Evolutionary conservation across 2,113 vertebrate genomes (phyloP).

Genomic region (Puma concolor): DNA sequence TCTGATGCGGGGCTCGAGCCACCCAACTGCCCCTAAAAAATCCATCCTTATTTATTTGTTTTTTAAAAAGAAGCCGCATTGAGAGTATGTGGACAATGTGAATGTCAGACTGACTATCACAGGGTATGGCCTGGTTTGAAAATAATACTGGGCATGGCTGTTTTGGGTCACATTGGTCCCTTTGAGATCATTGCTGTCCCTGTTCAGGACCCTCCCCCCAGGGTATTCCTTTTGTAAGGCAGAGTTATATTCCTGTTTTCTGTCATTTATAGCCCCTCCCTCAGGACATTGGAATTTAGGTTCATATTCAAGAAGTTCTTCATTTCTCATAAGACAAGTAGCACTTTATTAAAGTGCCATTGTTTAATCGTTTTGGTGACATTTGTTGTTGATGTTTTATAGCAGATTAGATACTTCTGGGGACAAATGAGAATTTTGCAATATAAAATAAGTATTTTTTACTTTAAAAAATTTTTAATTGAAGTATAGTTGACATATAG

Average conservation of each 20-base stretch:
- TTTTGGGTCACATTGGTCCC: not conserved
- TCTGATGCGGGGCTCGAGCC: no score
- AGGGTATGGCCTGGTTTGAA: not conserved
- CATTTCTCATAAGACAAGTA: not conserved
- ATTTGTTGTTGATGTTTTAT: not conserved
- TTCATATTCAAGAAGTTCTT: not conserved
- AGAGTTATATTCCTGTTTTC: not conserved
- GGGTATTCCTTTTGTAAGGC: not conserved
- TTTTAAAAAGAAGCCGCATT: not conserved
- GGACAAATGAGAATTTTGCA: not conserved
- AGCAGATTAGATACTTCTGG: not conserved
- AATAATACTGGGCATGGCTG: not conserved
- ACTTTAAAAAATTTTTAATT: not conserved
- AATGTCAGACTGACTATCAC: not conserved
- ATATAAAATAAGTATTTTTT: not conserved
- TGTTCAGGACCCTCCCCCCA: not conserved
- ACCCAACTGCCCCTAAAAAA: no score
- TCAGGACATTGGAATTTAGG: not conserved
- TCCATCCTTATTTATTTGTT: no score
- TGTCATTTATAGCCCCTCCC: not conserved
- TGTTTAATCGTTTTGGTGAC: not conserved
- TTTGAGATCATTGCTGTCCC: not conserved
- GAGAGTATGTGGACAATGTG: not conserved
- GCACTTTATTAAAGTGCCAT: not conserved
- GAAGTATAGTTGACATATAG: not conserved